Evolutionary conservation across 2,888 invertebrate genomes (phyloP), one percentile per base, ranked within the genome.

Genomic region (Aporophyla lueneburgensis): DNA sequence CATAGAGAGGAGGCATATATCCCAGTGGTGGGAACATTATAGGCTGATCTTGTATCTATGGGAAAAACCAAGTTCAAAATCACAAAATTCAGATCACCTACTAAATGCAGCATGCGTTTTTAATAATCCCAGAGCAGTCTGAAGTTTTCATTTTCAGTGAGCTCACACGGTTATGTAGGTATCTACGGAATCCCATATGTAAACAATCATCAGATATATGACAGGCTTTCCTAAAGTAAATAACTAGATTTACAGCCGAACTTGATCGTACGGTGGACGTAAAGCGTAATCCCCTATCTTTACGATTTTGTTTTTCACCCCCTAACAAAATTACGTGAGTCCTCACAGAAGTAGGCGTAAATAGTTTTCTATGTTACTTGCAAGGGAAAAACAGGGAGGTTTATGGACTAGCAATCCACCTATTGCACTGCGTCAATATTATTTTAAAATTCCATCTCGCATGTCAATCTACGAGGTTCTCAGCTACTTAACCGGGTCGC

Each of bases 241-340:
- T 73, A 73, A 71, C 53, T 40, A 62, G 72, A 81, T 81, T 83
- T 83, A 75, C 72, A 63, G 14, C 56, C 58, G 10, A 62, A 66
- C 58, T 71, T 66, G 54, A 59, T 80, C 40, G 61, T 54, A 71
- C 54, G 40, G 40, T 24, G 46, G 43, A 66, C 67, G 62, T 63
- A 72, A 70, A 74, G 43, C 51, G 16, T 72, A 33, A 83, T 82
- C 71, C 65, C 27, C 61, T 21, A 69, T 78, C 46, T 83, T 84
- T 83, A 83, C 75, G 78, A 78, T 75, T 75, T 84, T 84, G 84
- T 83, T 84, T 84, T 78, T 74, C 78, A 56, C 69, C 53, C 61
- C 62, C 59, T 72, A 67, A 77, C 80, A 19, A 14, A 67, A 61
- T 76, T 72, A 75, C 66, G 51, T 70, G 61, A 0, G 24, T 46